phyloP scores from a whole-genome alignment of 2,797 vertebrate species.

The Pangasius macronema region DNA sequence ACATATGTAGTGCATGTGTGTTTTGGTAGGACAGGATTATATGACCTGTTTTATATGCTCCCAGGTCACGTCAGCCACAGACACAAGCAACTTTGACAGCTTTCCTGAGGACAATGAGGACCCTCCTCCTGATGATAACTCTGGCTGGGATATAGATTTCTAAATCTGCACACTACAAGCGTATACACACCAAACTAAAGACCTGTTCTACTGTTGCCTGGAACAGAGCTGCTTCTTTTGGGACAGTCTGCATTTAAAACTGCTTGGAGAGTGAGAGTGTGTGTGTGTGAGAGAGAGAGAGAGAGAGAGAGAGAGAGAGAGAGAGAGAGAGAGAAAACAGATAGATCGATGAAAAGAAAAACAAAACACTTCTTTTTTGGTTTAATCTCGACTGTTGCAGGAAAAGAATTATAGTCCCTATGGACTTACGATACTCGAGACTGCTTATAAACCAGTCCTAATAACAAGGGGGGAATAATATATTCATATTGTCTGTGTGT shows the following conservation, averaged over 20 bases:
- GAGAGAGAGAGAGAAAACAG: slow-evolving; percentile 1
- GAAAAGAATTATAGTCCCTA: slow-evolving; percentile 25
- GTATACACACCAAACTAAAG: slow-evolving; percentile 55
- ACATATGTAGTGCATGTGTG: neutral
- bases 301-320: slow-evolving; percentile 9
- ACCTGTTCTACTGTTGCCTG: slow-evolving; percentile 43
- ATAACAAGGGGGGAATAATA: slow-evolving; percentile 11
- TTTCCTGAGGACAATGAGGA: slow-evolving; percentile 82
- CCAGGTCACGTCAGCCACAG: slow-evolving; percentile 91
- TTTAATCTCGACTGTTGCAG: slow-evolving; percentile 23
- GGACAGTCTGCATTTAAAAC: slow-evolving; percentile 36
- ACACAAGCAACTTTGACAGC: slow-evolving; percentile 83
- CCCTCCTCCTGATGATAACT: slow-evolving; percentile 80
- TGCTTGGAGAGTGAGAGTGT: neutral
- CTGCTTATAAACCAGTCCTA: slow-evolving; percentile 14
- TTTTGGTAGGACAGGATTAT: neutral
- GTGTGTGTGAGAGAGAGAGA: neutral
- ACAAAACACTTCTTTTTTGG: slow-evolving; percentile 13
- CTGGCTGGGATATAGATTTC: slow-evolving; percentile 82
- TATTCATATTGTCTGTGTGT: slow-evolving; percentile 36
- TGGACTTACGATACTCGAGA: slow-evolving; percentile 13
- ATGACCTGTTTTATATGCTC: slow-evolving; percentile 7
- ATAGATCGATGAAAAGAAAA: neutral
- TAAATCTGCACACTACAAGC: slow-evolving; percentile 72
- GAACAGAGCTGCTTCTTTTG: slow-evolving; percentile 39